A percentile compares a stretch with the other conserved stretches of the same genome.
These are phyloP conservation scores for Hirundichthys speculiger DNA, from an alignment of 2,113 vertebrate species.

Conservation along the genomic window DNA sequence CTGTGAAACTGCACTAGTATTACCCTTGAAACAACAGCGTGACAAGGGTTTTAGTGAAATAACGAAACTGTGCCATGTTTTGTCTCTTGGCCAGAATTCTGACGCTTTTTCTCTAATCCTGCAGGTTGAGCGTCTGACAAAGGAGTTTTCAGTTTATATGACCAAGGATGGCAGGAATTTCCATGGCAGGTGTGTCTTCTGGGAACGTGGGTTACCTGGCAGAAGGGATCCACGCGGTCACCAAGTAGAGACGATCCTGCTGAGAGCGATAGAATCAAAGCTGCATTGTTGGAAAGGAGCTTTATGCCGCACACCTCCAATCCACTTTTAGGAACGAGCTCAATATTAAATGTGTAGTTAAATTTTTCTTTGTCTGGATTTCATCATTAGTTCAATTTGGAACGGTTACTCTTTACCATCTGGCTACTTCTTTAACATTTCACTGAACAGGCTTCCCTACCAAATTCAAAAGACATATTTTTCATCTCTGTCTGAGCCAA, in stretches of 20 bases:
- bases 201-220: constrained; percentile 93
- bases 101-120: background rate
- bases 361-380: constrained; percentile 50
- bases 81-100: too few species aligned
- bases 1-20: too few species aligned
- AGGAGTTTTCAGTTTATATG: constrained; percentile 97
- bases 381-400: constrained; percentile 42
- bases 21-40: too few species aligned
- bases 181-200: constrained; percentile 92
- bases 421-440: constrained; percentile 8
- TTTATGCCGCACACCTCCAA: constrained; percentile 45
- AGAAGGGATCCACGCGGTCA: constrained; percentile 91
- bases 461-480: constrained; percentile 5
- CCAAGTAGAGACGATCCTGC: constrained; percentile 82
- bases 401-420: constrained; percentile 25
- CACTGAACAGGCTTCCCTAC: constrained; percentile 17
- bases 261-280: constrained; percentile 37
- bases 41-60: too few species aligned
- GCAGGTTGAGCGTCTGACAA: constrained; percentile 92
- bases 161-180: constrained; percentile 98
- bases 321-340: constrained; percentile 39
- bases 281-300: constrained; percentile 39
- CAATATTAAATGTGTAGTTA: constrained; percentile 38
- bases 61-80: too few species aligned
- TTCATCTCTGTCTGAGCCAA: constrained; percentile 13